Conservation (phyloP, 2,888 invertebrate species). For the Encarsia formosa region DNA sequence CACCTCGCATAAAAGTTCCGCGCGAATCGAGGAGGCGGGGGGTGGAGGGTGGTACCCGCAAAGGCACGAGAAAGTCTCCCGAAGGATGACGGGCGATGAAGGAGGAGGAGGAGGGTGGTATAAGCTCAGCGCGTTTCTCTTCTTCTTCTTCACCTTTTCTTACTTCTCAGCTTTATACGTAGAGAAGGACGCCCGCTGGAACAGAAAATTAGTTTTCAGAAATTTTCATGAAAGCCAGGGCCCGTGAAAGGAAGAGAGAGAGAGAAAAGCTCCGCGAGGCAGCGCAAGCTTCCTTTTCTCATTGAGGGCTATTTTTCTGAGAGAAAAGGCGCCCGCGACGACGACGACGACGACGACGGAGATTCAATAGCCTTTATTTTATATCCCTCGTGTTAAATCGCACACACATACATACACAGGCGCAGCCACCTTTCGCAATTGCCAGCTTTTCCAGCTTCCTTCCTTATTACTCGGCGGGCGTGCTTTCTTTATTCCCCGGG, state of each 20-base stretch:
- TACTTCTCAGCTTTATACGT: too few relatives aligned
- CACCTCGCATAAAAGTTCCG: conserved; percentile 51
- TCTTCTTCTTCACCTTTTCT: too few relatives aligned
- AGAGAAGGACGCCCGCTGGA: conserved; percentile 28
- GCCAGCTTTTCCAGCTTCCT: conserved; percentile 17
- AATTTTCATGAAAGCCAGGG: conserved; percentile 50
- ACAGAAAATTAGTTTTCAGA: conserved; percentile 51
- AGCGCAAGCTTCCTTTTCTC: conserved; percentile 48
- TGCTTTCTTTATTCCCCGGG: too few relatives aligned
- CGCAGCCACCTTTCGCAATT: conserved; percentile 8
- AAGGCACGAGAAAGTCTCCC: too few relatives aligned
- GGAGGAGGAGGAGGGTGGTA: conserved; percentile 25
- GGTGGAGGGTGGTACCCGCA: too few relatives aligned
- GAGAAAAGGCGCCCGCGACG: conserved; percentile 23
- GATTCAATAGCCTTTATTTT: conserved; percentile 50
- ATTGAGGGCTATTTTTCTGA: conserved; percentile 51
- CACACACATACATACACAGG: conserved; percentile 37
- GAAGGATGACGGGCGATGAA: too few relatives aligned
- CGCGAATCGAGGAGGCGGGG: conserved; percentile 19
- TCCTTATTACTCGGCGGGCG: conserved; percentile 24
- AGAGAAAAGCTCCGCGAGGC: conserved; percentile 25
- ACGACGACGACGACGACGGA: conserved; percentile 28
- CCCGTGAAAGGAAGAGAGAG: conserved; percentile 38
- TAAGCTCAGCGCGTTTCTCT: too few relatives aligned
- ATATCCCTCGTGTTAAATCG: conserved; percentile 37